A percentile compares a stretch with the other conserved stretches of the same genome.
These are phyloP conservation scores for Oxycera nigricornis DNA, from an alignment of 2,888 invertebrate genomes.

Conservation along the genomic window DNA sequence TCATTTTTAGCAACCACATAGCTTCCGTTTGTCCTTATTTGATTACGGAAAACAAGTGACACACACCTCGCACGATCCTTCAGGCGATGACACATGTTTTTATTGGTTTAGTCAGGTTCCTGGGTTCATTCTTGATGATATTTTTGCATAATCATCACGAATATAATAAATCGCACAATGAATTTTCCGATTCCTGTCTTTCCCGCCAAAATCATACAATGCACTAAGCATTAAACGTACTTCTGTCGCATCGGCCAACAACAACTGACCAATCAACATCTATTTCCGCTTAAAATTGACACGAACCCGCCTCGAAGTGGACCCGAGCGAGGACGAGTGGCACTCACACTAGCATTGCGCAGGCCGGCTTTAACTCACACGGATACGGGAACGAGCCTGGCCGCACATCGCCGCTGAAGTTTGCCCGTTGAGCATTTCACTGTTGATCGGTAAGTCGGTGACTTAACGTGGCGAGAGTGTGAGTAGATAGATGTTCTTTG, in stretches of 20 bases:
- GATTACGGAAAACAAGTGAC: too few relatives aligned
- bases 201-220: background rate
- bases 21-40: too few relatives aligned
- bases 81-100: too few relatives aligned
- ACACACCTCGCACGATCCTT: too few relatives aligned
- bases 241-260: background rate
- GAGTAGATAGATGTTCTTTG: slow-evolving; percentile 21
- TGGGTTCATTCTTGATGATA: too few relatives aligned
- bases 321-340: background rate
- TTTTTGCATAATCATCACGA: too few relatives aligned
- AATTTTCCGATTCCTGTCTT: too few relatives aligned
- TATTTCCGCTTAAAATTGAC: slow-evolving; percentile 14
- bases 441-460: slow-evolving; percentile 48
- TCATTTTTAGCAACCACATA: too few relatives aligned
- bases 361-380: slow-evolving; percentile 30
- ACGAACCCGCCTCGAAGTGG: background rate
- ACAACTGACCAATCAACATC: slow-evolving; percentile 12
- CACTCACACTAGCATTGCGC: slow-evolving; percentile 4
- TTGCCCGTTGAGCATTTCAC: slow-evolving; percentile 40
- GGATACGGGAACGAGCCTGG: background rate
- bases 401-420: slow-evolving; percentile 33
- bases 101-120: too few relatives aligned
- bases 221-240: slow-evolving; percentile 6
- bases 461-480: slow-evolving; percentile 40
- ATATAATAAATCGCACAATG: too few relatives aligned